phyloP scores from a whole-genome alignment of 2,113 vertebrate species.

The Ctenomys sociabilis region DNA sequence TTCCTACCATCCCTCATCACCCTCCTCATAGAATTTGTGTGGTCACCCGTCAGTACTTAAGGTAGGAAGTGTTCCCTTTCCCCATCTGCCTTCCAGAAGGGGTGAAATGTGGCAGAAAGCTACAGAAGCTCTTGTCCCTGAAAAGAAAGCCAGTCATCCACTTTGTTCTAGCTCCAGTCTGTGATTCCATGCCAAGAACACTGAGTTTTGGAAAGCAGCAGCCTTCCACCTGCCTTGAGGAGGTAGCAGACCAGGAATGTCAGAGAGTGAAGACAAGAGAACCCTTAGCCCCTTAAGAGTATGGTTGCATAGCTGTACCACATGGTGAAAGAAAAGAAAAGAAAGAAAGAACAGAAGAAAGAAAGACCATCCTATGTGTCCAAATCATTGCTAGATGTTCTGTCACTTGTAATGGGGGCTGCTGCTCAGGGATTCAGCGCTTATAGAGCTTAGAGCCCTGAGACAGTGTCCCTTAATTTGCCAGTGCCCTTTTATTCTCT shows the following conservation, averaged over 20 bases:
- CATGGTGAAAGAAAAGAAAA: background rate
- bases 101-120: background rate
- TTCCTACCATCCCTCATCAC: background rate
- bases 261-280: background rate
- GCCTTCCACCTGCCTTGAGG: background rate
- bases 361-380: background rate
- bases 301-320: background rate
- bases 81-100: background rate
- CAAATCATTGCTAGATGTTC: background rate
- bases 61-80: background rate
- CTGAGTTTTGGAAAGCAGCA: background rate
- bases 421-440: background rate
- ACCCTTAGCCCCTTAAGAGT: background rate
- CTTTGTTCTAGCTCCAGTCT: background rate
- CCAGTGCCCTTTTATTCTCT: background rate
- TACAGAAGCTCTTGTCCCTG: background rate
- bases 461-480: background rate
- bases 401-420: background rate
- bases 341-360: too few species aligned
- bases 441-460: background rate
- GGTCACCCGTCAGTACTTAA: background rate
- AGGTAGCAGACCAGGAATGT: background rate
- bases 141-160: background rate
- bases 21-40: background rate
- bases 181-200: background rate